Evolutionary conservation across 2,888 invertebrate species (phyloP), one percentile per base, ranked within the genome.

Genomic region (Limenitis arthemis): DNA sequence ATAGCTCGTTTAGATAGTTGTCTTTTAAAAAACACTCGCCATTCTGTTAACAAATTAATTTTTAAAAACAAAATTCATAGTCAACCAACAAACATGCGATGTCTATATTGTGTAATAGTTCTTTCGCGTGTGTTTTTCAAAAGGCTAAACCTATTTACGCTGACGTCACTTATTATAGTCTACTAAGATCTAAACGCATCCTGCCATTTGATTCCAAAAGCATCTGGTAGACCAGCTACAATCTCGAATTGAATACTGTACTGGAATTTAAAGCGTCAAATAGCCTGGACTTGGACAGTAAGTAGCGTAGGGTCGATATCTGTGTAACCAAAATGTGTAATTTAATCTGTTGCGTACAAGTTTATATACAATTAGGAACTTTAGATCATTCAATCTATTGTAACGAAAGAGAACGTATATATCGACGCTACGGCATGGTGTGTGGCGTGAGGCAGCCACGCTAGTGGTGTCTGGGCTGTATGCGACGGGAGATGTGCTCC

Each of bases 401-500:
- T 30, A 8, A 30, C 6, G 11, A 39, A 6, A 28, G n/a, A 8
- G 7, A 36, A 43, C 29, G 30, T 30, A n/a, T 38, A 8, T 43
- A 55, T 49, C 49, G 36, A 48, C 41, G 40, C 43, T 47, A 42
- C 46, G 46, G 20, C 40, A 20, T 33, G 48, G 11, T 11, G 53
- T 46, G 40, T 42, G 40, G 44, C 36, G 39, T 42, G 34, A 20
- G 36, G 38, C 30, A 29, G n/a, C 11, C 6, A 28, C 30, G 67
- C 74, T 80, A 79, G 70, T 77, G 76, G 57, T 74, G 79, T 0
- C 73, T 60, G 20, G 88, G 88, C 69, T 88, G 91, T 73, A 94
- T 93, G 83, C 92, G 93, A 70, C 93, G 92, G 70, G 94, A 94
- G 67, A 95, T 89, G 85, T 94, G 93, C 75, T 98, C 98, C 84